Evolutionary conservation across 1,140 invertebrate species (phyloP).

Genomic region (Planococcus citri): DNA sequence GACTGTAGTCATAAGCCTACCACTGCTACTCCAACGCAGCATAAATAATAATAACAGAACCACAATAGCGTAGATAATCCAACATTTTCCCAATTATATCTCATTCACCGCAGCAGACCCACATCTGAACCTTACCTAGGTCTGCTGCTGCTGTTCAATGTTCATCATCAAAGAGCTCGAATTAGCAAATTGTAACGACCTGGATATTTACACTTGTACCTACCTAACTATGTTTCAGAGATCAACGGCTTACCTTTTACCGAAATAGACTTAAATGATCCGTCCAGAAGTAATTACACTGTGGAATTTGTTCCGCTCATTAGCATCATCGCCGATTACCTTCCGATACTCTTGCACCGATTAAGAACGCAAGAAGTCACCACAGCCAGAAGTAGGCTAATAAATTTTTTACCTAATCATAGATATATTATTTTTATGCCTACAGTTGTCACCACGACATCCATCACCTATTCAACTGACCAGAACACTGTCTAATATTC

Average conservation of each 20-base stretch:
- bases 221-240: not conserved
- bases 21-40: too few species aligned
- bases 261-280: slow-evolving; percentile 3
- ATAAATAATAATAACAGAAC: not conserved
- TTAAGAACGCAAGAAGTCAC: slow-evolving; percentile 20
- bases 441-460: not conserved
- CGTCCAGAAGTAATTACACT: slow-evolving; percentile 25
- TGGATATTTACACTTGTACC: not conserved
- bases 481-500: too few species aligned
- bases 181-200: slow-evolving; percentile 6
- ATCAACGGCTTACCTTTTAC: not conserved
- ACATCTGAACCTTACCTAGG: too few species aligned
- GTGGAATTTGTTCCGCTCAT: slow-evolving; percentile 29
- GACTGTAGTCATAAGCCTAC: too few species aligned
- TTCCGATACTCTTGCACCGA: slow-evolving; percentile 26
- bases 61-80: not conserved
- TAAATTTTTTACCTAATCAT: slow-evolving; percentile 1
- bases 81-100: slow-evolving; percentile 1
- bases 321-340: slow-evolving; percentile 27
- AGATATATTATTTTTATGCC: too few species aligned
- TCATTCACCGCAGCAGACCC: not conserved
- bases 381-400: not conserved
- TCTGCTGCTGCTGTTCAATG: not conserved
- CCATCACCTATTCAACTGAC: not conserved
- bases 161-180: not conserved